Evolutionary conservation across 2,113 vertebrate genomes (phyloP), one percentile per base, ranked within the genome.

Genomic region (Hoplias malabaricus): DNA sequence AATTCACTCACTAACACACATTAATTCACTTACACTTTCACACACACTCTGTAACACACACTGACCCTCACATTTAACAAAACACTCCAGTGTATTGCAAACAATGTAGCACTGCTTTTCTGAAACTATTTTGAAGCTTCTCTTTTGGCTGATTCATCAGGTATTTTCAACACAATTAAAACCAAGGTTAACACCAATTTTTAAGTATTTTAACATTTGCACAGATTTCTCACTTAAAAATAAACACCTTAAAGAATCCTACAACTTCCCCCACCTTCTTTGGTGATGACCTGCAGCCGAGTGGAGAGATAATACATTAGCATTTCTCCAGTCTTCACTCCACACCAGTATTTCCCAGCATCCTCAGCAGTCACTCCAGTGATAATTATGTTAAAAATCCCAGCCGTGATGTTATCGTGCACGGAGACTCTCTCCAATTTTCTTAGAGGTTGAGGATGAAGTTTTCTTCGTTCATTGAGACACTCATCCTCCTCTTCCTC

Each of bases 341-440:
- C 48, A 73, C 77, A 79, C 69, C 77, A 73, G 48, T 79, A 79
- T 66, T 67, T 66, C 36, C 77, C 77, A 73, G 77, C 69, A 79
- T 79, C 77, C 50, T 66, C 50, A 73, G 77, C 48, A 21, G 13
- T 73, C 43, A 73, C 33, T 66, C 27, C 42, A 62, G 31, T 79
- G 69, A 79, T 73, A 69, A 21, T 79, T 9, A 54, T 48, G 31
- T 31, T 79, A 36, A 79, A 73, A 8, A 66, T 36, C 27, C 61
- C 16, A 31, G 61, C 59, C 21, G 59, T 36, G 34, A 16, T 48
- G 48, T 73, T 2, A 16, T 79, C 50, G 27, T 43, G 19, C 59
- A 79, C 6, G 56, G 46, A 43, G 23, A 73, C 13, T 57, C 77
- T 42, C 27, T 9, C 16, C 5, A n/a, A 5, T 48, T 7, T 27